A percentile compares a stretch with the other conserved stretches of the same genome.
phyloP scores from a whole-genome alignment of 2,113 vertebrate species.

The Mormyrus iriodes region DNA sequence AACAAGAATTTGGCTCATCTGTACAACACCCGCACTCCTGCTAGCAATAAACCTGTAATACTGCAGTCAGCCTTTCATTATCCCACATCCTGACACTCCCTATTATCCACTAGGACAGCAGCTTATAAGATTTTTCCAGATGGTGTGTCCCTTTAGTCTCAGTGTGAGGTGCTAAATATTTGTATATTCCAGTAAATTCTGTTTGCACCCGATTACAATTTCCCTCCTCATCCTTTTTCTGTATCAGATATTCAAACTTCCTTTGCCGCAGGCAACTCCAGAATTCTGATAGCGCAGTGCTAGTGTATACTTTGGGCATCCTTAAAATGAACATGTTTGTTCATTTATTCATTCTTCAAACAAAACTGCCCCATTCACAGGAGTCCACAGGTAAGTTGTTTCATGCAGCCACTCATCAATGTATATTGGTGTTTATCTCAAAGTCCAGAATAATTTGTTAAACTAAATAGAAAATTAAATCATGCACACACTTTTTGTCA shows the following conservation, averaged over 20 bases:
- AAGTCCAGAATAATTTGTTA: conserved; percentile 63
- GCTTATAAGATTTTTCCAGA: conserved; percentile 3
- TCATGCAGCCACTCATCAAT: conserved; percentile 66
- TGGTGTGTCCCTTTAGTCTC: background rate
- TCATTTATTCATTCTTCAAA: background rate
- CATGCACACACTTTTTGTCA: conserved; percentile 59
- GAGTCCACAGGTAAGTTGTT: conserved; percentile 52
- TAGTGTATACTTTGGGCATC: background rate
- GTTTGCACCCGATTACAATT: background rate
- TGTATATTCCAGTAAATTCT: background rate
- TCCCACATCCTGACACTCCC: background rate
- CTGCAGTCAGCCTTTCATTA: background rate
- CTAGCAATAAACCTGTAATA: background rate
- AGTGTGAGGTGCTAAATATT: conserved; percentile 4
- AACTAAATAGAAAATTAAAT: conserved; percentile 74
- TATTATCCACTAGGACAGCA: background rate
- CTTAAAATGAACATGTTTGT: background rate
- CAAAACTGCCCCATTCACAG: background rate
- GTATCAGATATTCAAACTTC: conserved; percentile 4
- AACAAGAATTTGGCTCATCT: background rate
- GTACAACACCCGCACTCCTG: background rate
- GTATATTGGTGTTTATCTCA: conserved; percentile 54
- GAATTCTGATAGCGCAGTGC: background rate
- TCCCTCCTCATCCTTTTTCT: background rate
- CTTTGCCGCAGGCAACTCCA: background rate